Percentiles rank a stretch among this genome's conserved stretches.
phyloP scores from a whole-genome alignment of 2,113 vertebrate genomes.

The Zeus faber region DNA sequence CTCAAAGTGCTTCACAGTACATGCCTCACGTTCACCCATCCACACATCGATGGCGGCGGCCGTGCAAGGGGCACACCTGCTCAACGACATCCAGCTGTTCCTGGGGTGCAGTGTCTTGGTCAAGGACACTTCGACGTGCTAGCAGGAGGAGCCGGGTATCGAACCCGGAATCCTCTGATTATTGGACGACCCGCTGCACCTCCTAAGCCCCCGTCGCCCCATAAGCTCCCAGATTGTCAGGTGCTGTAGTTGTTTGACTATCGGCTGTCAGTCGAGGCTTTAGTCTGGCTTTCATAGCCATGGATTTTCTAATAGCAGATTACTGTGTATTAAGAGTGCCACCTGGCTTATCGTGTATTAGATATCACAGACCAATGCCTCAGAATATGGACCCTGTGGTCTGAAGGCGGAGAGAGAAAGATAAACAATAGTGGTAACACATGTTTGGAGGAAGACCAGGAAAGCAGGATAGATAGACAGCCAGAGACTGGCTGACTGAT shows the following conservation, averaged over 20 bases:
- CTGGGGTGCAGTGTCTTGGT: no score
- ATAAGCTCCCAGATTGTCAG: background rate
- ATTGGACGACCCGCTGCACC: no score
- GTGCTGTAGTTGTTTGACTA: conserved; percentile 9
- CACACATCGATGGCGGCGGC: no score
- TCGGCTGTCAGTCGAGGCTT: conserved; percentile 24
- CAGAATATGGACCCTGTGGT: conserved; percentile 22
- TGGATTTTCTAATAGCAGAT: conserved; percentile 42
- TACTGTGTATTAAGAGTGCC: conserved; percentile 18
- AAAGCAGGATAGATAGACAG: conserved; percentile 17
- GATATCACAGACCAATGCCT: background rate
- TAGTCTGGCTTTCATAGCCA: conserved; percentile 24
- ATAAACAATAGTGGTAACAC: background rate
- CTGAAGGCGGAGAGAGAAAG: conserved; percentile 13
- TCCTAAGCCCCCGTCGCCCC: no score
- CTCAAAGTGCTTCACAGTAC: no score
- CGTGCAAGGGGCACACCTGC: no score
- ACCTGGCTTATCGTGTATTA: no score
- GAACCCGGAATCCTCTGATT: no score
- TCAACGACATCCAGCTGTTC: no score
- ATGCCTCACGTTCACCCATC: no score
- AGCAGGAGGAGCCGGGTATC: no score
- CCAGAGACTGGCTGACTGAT: conserved; percentile 11
- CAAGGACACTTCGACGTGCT: no score
- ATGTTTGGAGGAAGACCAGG: background rate